phyloP scores from a whole-genome alignment of 2,888 invertebrate species.

The Salpingus planirostris region DNA sequence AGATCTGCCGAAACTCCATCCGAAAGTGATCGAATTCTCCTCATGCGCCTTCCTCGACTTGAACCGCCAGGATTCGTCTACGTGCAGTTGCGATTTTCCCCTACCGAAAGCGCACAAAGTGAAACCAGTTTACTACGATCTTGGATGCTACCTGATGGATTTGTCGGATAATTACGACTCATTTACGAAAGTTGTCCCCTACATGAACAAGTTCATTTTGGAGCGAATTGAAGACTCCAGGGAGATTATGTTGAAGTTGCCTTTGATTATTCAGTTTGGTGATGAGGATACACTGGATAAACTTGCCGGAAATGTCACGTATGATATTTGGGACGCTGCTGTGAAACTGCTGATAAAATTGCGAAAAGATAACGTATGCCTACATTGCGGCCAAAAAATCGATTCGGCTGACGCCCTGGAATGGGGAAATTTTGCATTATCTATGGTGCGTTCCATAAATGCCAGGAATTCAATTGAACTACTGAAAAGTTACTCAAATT shows the following conservation, averaged over 20 bases:
- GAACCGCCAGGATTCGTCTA: too few species aligned
- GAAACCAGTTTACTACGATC: slow-evolving; percentile 45
- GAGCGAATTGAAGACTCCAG: slow-evolving; percentile 42
- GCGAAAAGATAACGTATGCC: slow-evolving; percentile 49
- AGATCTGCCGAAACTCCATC: too few species aligned
- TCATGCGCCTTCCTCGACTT: slow-evolving; percentile 46
- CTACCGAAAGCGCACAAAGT: slow-evolving; percentile 44
- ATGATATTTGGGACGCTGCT: slow-evolving; percentile 51
- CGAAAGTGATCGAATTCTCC: too few species aligned
- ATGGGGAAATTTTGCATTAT: slow-evolving; percentile 52
- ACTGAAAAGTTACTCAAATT: slow-evolving; percentile 47
- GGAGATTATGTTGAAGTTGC: slow-evolving; percentile 46
- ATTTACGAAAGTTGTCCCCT: slow-evolving; percentile 52
- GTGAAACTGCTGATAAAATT: slow-evolving; percentile 49
- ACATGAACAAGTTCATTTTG: slow-evolving; percentile 53
- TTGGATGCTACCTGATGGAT: slow-evolving; percentile 48
- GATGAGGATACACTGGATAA: slow-evolving; percentile 49
- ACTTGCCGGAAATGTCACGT: slow-evolving; percentile 47
- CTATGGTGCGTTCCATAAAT: slow-evolving; percentile 54
- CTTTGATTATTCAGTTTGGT: slow-evolving; percentile 52
- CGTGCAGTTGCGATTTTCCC: slow-evolving; percentile 52
- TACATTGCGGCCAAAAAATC: slow-evolving; percentile 51
- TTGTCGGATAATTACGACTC: slow-evolving; percentile 32
- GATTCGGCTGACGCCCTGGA: slow-evolving; percentile 44
- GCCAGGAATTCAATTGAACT: slow-evolving; percentile 49